Evolutionary conservation across 2,797 vertebrate species (phyloP).

Genomic region (Myripristis jacobus): DNA sequence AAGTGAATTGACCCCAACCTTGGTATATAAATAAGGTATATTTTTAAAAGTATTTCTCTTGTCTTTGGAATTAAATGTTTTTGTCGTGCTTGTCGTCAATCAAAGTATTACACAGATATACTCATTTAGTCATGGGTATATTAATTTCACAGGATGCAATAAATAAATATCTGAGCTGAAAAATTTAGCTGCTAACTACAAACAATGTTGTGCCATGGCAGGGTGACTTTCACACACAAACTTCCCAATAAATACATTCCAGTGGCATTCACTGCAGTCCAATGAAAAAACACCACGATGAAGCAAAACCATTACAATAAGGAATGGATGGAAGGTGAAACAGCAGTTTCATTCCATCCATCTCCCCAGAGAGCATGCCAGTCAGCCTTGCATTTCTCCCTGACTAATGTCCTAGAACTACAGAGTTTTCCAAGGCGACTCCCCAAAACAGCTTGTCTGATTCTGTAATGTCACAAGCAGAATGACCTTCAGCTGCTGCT

Average conservation of each 20-base stretch:
- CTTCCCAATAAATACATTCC: not conserved
- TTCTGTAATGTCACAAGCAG: not conserved
- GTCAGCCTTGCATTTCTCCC: constrained; percentile 27
- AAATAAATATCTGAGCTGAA: not conserved
- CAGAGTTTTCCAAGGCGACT: not conserved
- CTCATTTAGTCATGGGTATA: too few relatives aligned
- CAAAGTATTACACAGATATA: too few relatives aligned
- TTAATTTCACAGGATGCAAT: not conserved
- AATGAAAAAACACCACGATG: not conserved
- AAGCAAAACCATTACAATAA: constrained; percentile 1
- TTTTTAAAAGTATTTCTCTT: not conserved
- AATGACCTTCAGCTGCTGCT: constrained; percentile 17
- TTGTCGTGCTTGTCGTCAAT: not conserved
- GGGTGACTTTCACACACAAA: not conserved
- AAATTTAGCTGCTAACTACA: not conserved
- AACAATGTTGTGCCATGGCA: not conserved
- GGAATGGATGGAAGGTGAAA: constrained; percentile 13
- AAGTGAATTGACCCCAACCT: not conserved
- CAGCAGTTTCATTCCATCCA: constrained; percentile 28
- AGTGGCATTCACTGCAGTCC: constrained; percentile 8
- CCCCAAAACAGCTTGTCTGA: constrained; percentile 18
- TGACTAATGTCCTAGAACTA: constrained; percentile 16
- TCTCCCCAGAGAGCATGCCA: constrained; percentile 37
- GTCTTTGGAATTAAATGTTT: not conserved
- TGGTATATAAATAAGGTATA: not conserved